Evolutionary conservation across 2,797 vertebrate genomes (phyloP), one percentile per base, ranked within the genome.

Genomic region (Smutsia temminckii): DNA sequence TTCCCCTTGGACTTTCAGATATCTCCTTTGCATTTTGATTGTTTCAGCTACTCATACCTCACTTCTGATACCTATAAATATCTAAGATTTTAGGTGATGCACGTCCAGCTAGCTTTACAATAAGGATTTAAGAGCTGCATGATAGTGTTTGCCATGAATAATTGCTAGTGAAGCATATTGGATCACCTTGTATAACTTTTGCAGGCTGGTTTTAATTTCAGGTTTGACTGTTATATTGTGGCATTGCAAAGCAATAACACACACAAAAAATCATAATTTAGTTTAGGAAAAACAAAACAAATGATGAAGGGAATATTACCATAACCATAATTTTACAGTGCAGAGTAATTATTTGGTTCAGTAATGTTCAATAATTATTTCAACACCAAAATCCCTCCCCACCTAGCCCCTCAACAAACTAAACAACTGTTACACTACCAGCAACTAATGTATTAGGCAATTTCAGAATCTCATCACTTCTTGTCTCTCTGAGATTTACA

Each of bases 341-440:
- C 89, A 85, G 92, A 98, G 98, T 98, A 98, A 98, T 98, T 98
- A 98, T 98, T 98, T 98, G 98, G 98, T 98, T 98, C 98, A 98
- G 97, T 98, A 98, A 98, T 98, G 96, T 96, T 98, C 96, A 97
- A 96, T 98, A 98, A 98, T 98, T 98, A 98, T 98, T 98, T 98
- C 92, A 95, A 92, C 0, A 51, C 96, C 97, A 95, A 98, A 98
- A 98, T 97, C 97, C 98, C 97, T 98, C 97, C 95, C 97, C 96
- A 97, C 97, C 55, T 81, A 87, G 80, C 97, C 95, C 96, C 97
- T 98, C 97, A 97, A 98, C 97, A 98, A 98, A 97, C 97, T 97
- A 97, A 98, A 98, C 97, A 96, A 98, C 97, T 97, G 97, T 98
- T 98, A 98, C 98, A 98, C 98, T 98, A 98, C 96, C 93, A 97